These are phyloP conservation scores for Steinernema khuongi DNA, from an alignment of 1,140 invertebrate genomes.

Conservation along the genomic window DNA sequence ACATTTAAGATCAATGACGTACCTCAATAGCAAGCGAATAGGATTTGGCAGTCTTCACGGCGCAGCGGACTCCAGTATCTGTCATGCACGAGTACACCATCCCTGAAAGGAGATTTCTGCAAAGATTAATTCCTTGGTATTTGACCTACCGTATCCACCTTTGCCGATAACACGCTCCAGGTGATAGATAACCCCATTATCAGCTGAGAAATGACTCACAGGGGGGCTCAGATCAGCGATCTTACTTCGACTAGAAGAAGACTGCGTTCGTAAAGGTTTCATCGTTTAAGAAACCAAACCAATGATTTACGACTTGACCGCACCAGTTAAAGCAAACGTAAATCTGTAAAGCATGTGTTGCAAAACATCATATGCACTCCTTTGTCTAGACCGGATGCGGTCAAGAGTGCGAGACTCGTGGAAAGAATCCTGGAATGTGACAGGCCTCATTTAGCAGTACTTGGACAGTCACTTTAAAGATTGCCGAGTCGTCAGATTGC, in stretches of 20 bases:
- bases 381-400: too few species aligned
- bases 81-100: not conserved
- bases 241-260: not conserved
- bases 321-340: too few species aligned
- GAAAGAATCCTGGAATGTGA: too few species aligned
- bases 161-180: not conserved
- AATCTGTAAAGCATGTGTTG: too few species aligned
- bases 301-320: too few species aligned
- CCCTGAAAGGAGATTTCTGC: not conserved
- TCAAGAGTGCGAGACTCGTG: too few species aligned
- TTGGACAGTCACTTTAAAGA: too few species aligned
- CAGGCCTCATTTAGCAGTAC: too few species aligned
- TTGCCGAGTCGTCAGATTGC: too few species aligned
- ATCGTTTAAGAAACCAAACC: too few species aligned
- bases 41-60: not conserved
- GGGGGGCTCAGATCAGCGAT: not conserved
- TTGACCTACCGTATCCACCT: slow-evolving; percentile 4
- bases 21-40: not conserved
- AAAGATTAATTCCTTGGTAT: not conserved
- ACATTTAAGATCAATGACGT: not conserved
- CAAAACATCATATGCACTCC: too few species aligned
- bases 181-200: not conserved
- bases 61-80: not conserved
- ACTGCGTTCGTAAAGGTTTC: too few species aligned
- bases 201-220: not conserved